phyloP scores from a whole-genome alignment of 2,113 vertebrate genomes.

The Eurystomus gularis region DNA sequence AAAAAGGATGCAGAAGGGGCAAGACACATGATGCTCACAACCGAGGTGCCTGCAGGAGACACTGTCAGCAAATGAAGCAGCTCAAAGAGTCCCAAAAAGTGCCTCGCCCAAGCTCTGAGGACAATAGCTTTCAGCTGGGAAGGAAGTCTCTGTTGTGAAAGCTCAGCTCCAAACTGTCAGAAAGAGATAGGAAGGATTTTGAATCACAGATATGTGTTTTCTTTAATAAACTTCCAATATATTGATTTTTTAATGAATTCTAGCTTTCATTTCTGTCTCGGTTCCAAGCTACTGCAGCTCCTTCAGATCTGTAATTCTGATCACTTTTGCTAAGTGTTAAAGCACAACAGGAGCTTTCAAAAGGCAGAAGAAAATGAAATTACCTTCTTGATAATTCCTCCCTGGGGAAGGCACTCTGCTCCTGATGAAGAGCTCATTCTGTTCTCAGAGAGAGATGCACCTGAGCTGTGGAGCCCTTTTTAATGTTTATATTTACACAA shows the following conservation, averaged over 20 bases:
- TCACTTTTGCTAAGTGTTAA: neutral
- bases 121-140: neutral
- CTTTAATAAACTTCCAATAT: neutral
- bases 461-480: neutral
- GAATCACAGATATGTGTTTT: neutral
- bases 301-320: neutral
- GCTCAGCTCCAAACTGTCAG: neutral
- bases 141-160: neutral
- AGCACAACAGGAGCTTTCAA: neutral
- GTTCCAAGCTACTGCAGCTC: neutral
- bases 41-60: neutral
- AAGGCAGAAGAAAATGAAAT: neutral
- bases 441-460: neutral
- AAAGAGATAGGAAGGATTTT: neutral
- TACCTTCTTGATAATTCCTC: neutral
- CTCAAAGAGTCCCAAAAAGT: neutral
- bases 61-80: neutral
- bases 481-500: neutral
- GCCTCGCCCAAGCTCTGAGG: neutral
- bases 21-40: accelerated
- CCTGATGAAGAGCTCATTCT: neutral
- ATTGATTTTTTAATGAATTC: neutral
- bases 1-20: neutral
- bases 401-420: neutral
- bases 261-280: neutral